A percentile compares a stretch with the other conserved stretches of the same genome.
phyloP scores from a whole-genome alignment of 2,888 invertebrate genomes.

The Andrena bucephala region DNA sequence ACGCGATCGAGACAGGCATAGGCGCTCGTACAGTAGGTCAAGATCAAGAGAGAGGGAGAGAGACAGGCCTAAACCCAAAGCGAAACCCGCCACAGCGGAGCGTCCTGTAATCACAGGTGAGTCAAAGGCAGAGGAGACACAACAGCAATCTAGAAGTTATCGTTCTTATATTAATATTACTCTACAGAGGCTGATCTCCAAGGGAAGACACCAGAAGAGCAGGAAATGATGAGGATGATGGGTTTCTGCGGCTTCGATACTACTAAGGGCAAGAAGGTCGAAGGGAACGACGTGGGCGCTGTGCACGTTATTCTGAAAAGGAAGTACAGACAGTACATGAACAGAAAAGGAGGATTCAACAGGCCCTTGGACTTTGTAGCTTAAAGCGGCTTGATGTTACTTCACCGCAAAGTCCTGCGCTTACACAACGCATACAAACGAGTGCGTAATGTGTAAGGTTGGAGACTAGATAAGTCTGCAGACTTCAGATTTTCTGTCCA shows the following conservation, averaged over 20 bases:
- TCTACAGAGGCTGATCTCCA: conserved; percentile 93
- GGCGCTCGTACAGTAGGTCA: conserved; percentile 85
- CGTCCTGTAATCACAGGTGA: conserved; percentile 83
- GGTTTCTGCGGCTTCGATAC: conserved; percentile 98
- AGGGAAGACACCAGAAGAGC: conserved; percentile 95
- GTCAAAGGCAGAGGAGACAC: background rate
- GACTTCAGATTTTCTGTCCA: background rate
- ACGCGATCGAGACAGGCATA: conserved; percentile 85
- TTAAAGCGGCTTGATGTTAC: conserved; percentile 82
- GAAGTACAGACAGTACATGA: conserved; percentile 99
- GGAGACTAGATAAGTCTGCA: background rate
- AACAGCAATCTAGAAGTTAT: background rate
- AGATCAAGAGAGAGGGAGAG: conserved; percentile 84
- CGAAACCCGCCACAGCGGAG: conserved; percentile 81
- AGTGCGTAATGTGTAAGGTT: background rate
- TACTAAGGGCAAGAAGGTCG: conserved; percentile 98
- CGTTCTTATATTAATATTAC: background rate
- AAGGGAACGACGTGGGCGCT: conserved; percentile 96
- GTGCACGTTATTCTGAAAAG: conserved; percentile 98
- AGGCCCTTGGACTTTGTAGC: conserved; percentile 98
- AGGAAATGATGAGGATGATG: conserved; percentile 98
- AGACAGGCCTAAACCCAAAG: conserved; percentile 84
- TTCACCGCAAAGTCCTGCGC: background rate
- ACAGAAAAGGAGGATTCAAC: conserved; percentile 99
- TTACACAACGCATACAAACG: background rate